Evolutionary conservation across 2,888 invertebrate species (phyloP), one percentile per base, ranked within the genome.

Genomic region (Hermodice carunculata): DNA sequence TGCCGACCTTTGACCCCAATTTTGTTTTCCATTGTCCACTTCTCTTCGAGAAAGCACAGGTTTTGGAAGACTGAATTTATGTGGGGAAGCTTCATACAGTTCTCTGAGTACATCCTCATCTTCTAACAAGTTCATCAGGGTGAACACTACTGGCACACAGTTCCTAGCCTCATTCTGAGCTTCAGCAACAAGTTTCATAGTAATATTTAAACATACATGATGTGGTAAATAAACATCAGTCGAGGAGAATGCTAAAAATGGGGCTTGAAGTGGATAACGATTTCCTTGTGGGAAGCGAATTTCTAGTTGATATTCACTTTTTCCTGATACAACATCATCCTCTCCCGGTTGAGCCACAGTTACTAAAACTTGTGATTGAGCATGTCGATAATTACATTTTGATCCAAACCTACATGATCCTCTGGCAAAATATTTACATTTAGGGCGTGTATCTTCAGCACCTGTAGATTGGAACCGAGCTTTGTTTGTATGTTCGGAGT

Each of bases 281-380:
- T 78, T 80, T 6, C 77, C 77, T 5, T 48, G 19, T 2, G 78
- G 78, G 65, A 83, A 83, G 24, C 83, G 66, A 17, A 83, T 67
- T 65, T 83, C 82, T 22, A 83, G 54, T 31, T 75, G 73, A 69
- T 78, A 81, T n/a, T n/a, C n/a, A n/a, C n/a, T n/a, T n/a, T n/a
- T 28, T 31, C 26, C 43, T 11, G 31, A 14, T 42, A 19, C 14
- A 11, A 19, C 48, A 5, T 54, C 49, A 1, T 1, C 46, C 11
- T 40, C 37, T 1, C 56, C 53, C 8, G 26, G 19, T 19, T 61
- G 31, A 17, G n/a, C n/a, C n/a, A n/a, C n/a, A n/a, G n/a, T n/a
- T n/a, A n/a, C n/a, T n/a, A n/a, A n/a, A n/a, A n/a, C n/a, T n/a
- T n/a, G n/a, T n/a, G n/a, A n/a, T n/a, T n/a, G n/a, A n/a, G n/a